Evolutionary conservation across 1,140 invertebrate genomes (phyloP).

Genomic region (Metopolophium dirhodum): DNA sequence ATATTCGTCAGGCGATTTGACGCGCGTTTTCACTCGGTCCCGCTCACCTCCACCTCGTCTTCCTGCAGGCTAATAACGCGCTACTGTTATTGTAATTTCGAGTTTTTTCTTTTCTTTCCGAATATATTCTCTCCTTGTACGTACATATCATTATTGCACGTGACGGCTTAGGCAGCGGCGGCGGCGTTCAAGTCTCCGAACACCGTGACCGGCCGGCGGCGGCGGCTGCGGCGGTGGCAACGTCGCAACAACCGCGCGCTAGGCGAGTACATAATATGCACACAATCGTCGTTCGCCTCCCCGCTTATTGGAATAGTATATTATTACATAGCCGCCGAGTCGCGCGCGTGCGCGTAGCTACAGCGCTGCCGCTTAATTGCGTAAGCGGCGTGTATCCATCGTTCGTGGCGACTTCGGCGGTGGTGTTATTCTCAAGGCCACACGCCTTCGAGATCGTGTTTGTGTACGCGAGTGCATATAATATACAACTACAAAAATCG

Average conservation of each 20-base stretch:
- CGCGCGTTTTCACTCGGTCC: conserved; percentile 22
- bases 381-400: conserved; percentile 38
- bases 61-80: not conserved
- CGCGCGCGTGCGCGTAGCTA: not conserved
- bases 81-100: conserved; percentile 2
- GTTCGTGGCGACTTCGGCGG: not conserved
- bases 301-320: conserved; percentile 16
- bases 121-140: not conserved
- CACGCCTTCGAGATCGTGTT: not conserved
- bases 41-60: not conserved
- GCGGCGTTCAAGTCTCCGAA: conserved; percentile 52
- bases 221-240: conserved; percentile 27
- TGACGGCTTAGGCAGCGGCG: not conserved
- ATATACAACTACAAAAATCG: conserved; percentile 14
- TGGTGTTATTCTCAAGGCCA: conserved; percentile 41
- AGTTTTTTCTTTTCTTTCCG: conserved; percentile 12
- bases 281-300: conserved; percentile 18
- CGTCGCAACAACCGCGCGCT: conserved; percentile 52
- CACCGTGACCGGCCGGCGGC: conserved; percentile 44
- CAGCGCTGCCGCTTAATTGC: conserved; percentile 49
- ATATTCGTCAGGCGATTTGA: not conserved
- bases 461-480: not conserved
- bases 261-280: conserved; percentile 28
- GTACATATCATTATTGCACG: not conserved
- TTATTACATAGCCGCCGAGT: conserved; percentile 20